Evolutionary conservation across 2,797 vertebrate genomes (phyloP), one percentile per base, ranked within the genome.

Genomic region (Cryptoblepharus egeriae): DNA sequence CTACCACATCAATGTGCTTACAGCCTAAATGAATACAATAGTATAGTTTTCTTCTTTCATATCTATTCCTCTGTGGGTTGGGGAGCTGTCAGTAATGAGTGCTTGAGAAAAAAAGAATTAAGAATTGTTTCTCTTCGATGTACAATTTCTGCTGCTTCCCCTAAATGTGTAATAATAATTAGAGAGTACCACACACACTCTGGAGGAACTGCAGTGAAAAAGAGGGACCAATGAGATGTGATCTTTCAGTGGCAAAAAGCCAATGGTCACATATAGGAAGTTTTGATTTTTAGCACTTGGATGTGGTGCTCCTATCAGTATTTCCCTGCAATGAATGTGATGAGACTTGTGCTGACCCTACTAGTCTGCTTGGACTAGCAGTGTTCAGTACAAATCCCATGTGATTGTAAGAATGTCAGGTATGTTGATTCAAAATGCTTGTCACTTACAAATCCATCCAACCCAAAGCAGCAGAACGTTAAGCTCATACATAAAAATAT

Each of bases 331-430:
- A 30, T 65, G 13, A 30, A 42, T 78, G 58, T 45, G 32, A 8
- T 83, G 75, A 71, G 45, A 18, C 69, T 73, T 71, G 52, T 58
- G 61, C 61, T 79, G 82, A 79, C 52, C 76, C 64, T n/a, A 16
- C 61, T 57, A 79, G 61, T 42, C 63, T 78, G 75, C 58, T 35
- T 70, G 69, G 45, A 65, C 68, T 67, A 42, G 52, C 61, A 79
- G 61, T 30, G 32, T 37, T 67, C 60, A 81, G 60, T 61, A 26
- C 22, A 55, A 49, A n/a, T 24, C 49, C 61, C 76, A 42, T 67
- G 52, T 74, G 69, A 67, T 58, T 78, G 37, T 60, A 52, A 49
- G 35, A 12, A 49, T 83, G 70, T 73, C 61, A 75, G 49, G 52
- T 58, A 76, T 60, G 69, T n/a, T 67, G 69, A 73, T 73, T 83